Evolutionary conservation across 2,888 invertebrate species (phyloP).

Genomic region (Sarcophaga caerulescens): DNA sequence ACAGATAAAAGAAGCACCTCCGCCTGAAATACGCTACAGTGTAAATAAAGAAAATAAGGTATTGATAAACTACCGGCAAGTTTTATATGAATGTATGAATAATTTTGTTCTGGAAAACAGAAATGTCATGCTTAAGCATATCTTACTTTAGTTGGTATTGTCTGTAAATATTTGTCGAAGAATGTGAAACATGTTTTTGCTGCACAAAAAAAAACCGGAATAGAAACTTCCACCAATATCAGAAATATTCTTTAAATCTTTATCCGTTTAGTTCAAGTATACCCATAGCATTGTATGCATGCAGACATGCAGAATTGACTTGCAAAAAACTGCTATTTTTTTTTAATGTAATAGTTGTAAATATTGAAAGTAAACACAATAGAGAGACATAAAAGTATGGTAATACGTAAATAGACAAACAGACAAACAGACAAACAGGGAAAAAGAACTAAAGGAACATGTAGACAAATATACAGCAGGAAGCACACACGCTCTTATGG

Average conservation of each 20-base stretch:
- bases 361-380: slow-evolving; percentile 34
- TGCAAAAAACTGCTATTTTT: not conserved
- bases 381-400: slow-evolving; percentile 15
- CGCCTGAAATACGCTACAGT: too few relatives aligned
- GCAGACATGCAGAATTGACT: not conserved
- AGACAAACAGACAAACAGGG: too few relatives aligned
- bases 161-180: not conserved
- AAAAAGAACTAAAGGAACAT: too few relatives aligned
- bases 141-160: too few relatives aligned
- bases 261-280: not conserved
- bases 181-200: slow-evolving; percentile 12
- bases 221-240: slow-evolving; percentile 1
- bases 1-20: too few relatives aligned
- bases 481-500: too few relatives aligned
- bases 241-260: not conserved
- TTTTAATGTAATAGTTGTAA: not conserved
- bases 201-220: not conserved
- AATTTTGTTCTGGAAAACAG: too few relatives aligned
- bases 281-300: too few relatives aligned
- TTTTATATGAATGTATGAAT: too few relatives aligned
- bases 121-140: too few relatives aligned
- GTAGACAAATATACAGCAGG: not conserved
- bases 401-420: not conserved
- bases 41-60: too few relatives aligned
- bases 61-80: too few relatives aligned